Conservation (phyloP, 2,888 invertebrate genomes). For the Magallana nippona region DNA sequence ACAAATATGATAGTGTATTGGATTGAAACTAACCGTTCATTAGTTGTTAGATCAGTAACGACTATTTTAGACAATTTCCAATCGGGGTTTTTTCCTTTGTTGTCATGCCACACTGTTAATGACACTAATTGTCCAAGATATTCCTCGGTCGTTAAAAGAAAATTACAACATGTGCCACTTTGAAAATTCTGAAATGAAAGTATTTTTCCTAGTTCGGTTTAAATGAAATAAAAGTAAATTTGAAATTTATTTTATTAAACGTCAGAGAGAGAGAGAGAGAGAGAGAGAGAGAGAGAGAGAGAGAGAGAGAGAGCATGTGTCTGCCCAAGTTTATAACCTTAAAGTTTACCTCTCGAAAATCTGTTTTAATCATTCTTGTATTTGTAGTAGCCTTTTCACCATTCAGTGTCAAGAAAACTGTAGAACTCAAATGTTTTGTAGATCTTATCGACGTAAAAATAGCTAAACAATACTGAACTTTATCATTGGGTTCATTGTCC, state of each 20-base stretch:
- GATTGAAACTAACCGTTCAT: slow-evolving; percentile 15
- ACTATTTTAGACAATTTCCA: slow-evolving; percentile 63
- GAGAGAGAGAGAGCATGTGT: too few relatives aligned
- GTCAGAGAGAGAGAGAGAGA: too few relatives aligned
- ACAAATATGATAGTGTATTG: too few relatives aligned
- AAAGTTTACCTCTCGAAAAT: slow-evolving; percentile 38
- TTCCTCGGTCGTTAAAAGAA: slow-evolving; percentile 53
- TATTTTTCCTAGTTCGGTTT: too few relatives aligned
- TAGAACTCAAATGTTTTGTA: slow-evolving; percentile 50
- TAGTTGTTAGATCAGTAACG: slow-evolving; percentile 39
- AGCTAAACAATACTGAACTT: slow-evolving; percentile 57
- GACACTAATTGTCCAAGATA: slow-evolving; percentile 56
- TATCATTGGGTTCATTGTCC: slow-evolving; percentile 52
- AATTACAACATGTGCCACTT: slow-evolving; percentile 59
- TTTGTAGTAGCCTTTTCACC: slow-evolving; percentile 55
- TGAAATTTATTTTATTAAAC: too few relatives aligned
- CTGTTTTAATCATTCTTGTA: slow-evolving; percentile 52
- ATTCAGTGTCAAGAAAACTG: slow-evolving; percentile 54
- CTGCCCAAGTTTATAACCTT: too few relatives aligned
- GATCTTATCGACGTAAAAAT: slow-evolving; percentile 58
- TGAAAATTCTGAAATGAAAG: slow-evolving; percentile 56
- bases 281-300: too few relatives aligned
- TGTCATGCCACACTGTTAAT: slow-evolving; percentile 64
- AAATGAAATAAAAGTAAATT: too few relatives aligned
- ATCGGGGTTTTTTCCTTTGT: slow-evolving; percentile 46